Percentiles rank a stretch among this genome's conserved stretches.
These are phyloP conservation scores for Aspidapion aeneum DNA, from an alignment of 2,888 invertebrate species.

Conservation along the genomic window DNA sequence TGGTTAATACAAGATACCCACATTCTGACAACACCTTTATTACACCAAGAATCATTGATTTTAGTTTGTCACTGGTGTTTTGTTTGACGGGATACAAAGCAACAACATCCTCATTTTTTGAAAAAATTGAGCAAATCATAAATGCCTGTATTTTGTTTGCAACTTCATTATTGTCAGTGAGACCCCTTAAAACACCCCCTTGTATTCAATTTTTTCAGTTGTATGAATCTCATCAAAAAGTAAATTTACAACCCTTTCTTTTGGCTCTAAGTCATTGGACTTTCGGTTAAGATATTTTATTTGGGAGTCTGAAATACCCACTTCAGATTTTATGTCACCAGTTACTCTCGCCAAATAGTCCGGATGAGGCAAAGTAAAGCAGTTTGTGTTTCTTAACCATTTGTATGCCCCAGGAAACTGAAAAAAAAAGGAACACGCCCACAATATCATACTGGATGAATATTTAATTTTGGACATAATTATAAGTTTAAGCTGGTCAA, in stretches of 20 bases:
- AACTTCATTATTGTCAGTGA: background rate
- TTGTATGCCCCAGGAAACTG: background rate
- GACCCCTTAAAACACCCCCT: background rate
- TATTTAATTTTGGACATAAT: slow-evolving; percentile 1
- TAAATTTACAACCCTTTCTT: background rate
- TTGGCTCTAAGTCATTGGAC: background rate
- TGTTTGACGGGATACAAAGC: background rate
- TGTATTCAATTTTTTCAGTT: background rate
- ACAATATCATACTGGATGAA: background rate
- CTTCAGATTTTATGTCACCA: background rate
- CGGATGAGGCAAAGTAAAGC: background rate
- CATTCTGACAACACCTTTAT: background rate
- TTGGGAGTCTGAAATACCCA: background rate
- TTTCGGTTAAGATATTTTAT: background rate
- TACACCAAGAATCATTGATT: background rate
- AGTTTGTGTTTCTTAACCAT: background rate
- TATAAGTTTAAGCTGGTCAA: background rate
- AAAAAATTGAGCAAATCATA: background rate
- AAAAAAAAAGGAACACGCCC: background rate
- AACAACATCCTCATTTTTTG: background rate
- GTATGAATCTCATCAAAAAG: background rate
- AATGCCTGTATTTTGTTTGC: background rate
- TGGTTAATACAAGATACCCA: background rate
- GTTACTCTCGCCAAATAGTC: background rate
- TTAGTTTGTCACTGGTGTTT: background rate